A percentile compares a stretch with the other conserved stretches of the same genome.
Conservation (phyloP, 2,888 invertebrate genomes). For the Callyntrura sp. region DNA sequence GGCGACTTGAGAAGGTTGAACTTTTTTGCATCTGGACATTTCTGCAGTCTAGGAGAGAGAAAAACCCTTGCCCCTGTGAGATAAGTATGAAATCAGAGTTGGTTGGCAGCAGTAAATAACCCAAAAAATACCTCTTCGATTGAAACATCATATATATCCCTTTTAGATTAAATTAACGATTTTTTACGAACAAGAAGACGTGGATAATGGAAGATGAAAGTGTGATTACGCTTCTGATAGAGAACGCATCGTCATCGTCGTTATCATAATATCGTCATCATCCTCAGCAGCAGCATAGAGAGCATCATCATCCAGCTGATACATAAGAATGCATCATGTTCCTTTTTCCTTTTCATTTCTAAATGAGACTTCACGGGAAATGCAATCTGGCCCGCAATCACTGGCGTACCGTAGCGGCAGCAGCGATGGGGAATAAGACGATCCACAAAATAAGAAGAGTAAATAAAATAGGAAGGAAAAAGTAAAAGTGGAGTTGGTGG, state of each 20-base stretch:
- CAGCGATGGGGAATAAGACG: conserved; percentile 14
- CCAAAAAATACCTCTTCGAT: background rate
- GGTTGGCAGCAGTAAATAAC: background rate
- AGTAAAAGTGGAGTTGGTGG: conserved; percentile 68
- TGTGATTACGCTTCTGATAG: background rate
- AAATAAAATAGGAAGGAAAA: conserved; percentile 6
- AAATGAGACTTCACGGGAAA: conserved; percentile 26
- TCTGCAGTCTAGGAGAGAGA: too few species aligned
- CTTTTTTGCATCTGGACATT: too few species aligned
- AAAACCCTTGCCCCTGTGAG: too few species aligned
- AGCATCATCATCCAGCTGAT: conserved; percentile 61
- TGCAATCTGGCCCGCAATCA: conserved; percentile 14
- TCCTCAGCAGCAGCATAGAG: conserved; percentile 16
- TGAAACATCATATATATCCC: background rate
- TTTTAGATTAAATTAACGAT: conserved; percentile 28
- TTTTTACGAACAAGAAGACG: conserved; percentile 14
- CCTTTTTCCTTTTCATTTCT: conserved; percentile 6
- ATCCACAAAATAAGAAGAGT: conserved; percentile 37
- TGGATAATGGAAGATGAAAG: conserved; percentile 47
- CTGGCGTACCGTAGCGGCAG: background rate
- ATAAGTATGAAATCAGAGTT: background rate
- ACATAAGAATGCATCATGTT: conserved; percentile 52
- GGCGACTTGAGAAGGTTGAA: background rate
- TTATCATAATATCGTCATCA: background rate
- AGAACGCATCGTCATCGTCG: conserved; percentile 65